Base-by-base conservation (phyloP, 2,113 vertebrate genomes). In the Otus sunia region DNA sequence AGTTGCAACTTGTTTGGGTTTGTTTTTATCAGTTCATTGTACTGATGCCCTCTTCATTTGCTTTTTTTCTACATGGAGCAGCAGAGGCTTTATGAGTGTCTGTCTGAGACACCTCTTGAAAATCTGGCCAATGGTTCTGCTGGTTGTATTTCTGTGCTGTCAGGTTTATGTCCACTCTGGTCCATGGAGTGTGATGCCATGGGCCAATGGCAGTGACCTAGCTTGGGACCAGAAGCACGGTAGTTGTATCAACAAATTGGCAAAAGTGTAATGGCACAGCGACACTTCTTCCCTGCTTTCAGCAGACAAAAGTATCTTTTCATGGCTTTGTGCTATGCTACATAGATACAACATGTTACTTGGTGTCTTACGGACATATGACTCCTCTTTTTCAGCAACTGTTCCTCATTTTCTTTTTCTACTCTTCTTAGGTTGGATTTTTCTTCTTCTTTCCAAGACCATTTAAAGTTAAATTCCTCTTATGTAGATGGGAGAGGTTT, bases 301-400 rank as follows among this genome's bases (percentile, higher is more conserved):
- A 92, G 34, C 58, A 67, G 22, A 15, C 30, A 27, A 18, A 39
- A 19, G 6, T 41, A 49, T 26, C 8, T 86, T 79, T 85, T 23
- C 32, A 63, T 52, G 36, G 27, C 34, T 86, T 78, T 67, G 5
- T 63, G 26, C 19, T 79, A 17, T 41, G 50, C 49, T 69, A 9
- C 7, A 14, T 58, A 69, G 34, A 50, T n/a, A 34, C 5, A 88
- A 80, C 17, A 53, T 4, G 15, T 85, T 63, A 17, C 34, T 88
- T 82, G 6, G 6, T 7, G 0, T 64, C 47, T 82, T 55, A 43
- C 0, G 7, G 27, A 50, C 12, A 25, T 18, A 29, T 0, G 4
- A 67, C 58, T 78, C 22, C 9, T 45, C 52, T 83, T 59, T 68
- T 64, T 32, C 45, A 86, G 27, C 17, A 88, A 62, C 15, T 34